Evolutionary conservation across 2,797 vertebrate genomes (phyloP).

Genomic region (Siniperca scherzeri): DNA sequence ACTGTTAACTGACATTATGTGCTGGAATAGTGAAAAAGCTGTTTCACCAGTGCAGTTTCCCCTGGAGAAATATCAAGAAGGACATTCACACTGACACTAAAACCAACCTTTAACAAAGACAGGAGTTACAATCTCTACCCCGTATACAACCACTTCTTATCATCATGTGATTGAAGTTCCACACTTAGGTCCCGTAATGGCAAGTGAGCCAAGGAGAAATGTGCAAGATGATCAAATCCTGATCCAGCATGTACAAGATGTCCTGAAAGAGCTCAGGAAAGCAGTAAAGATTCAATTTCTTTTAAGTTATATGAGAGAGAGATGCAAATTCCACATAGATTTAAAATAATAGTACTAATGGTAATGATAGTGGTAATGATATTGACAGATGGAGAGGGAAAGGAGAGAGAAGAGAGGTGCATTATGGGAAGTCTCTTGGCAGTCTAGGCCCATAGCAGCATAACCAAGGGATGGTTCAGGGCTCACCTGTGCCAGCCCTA

Average conservation of each 20-base stretch:
- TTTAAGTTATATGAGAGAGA: too few species aligned
- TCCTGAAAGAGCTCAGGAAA: neutral
- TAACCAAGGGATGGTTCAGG: too few species aligned
- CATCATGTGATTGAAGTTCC: neutral
- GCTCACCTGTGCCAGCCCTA: too few species aligned
- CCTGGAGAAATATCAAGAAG: neutral
- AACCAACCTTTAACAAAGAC: neutral
- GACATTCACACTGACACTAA: neutral
- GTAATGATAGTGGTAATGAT: too few species aligned
- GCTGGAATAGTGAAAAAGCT: too few species aligned
- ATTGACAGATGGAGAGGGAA: too few species aligned
- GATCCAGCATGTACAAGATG: neutral
- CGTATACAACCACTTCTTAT: neutral
- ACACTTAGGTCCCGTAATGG: neutral
- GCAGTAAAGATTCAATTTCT: neutral
- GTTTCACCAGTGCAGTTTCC: neutral
- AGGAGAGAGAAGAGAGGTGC: too few species aligned
- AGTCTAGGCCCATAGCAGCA: too few species aligned
- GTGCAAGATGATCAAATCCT: neutral
- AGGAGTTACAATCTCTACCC: neutral
- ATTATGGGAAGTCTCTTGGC: too few species aligned
- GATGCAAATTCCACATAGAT: too few species aligned
- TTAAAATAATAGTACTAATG: too few species aligned
- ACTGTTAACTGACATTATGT: neutral
- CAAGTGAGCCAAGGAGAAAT: too few species aligned